Evolutionary conservation across 2,797 vertebrate genomes (phyloP).

Genomic region (Pelodytes ibericus): DNA sequence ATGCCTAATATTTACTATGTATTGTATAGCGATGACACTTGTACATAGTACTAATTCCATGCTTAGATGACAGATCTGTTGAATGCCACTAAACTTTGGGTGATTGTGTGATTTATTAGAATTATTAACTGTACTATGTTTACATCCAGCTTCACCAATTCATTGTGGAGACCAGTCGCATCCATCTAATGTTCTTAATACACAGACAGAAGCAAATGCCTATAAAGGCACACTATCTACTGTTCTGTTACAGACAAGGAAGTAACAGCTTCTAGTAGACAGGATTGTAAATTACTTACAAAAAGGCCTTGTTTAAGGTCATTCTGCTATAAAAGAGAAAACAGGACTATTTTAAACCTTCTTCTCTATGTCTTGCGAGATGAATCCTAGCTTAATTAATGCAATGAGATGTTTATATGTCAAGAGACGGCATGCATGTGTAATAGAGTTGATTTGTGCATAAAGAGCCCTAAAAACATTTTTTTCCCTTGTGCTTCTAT

Average conservation of each 20-base stretch:
- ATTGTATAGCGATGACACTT: no score
- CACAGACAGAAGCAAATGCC: constrained; percentile 27
- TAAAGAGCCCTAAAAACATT: no score
- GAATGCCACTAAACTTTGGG: no score
- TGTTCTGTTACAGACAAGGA: constrained; percentile 48
- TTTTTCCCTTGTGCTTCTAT: no score
- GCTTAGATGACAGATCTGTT: no score
- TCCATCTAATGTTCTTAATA: constrained; percentile 14
- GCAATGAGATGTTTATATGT: constrained; percentile 2
- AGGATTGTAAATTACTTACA: constrained; percentile 55
- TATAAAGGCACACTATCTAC: constrained; percentile 27
- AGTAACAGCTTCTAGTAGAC: constrained; percentile 35
- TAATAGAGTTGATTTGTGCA: no score
- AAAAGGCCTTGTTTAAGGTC: constrained; percentile 51
- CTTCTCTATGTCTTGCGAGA: constrained; percentile 35
- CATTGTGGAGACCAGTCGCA: constrained; percentile 6
- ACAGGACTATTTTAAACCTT: constrained; percentile 48
- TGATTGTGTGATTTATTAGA: no score
- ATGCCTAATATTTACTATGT: no score
- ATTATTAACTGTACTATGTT: no score
- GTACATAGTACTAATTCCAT: no score
- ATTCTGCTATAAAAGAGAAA: constrained; percentile 51
- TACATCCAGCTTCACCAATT: not conserved
- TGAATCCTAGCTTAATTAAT: constrained; percentile 36
- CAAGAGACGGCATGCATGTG: constrained; percentile 1